These are phyloP conservation scores for Archips crataeganus DNA, from an alignment of 2,888 invertebrate species.

Conservation along the genomic window DNA sequence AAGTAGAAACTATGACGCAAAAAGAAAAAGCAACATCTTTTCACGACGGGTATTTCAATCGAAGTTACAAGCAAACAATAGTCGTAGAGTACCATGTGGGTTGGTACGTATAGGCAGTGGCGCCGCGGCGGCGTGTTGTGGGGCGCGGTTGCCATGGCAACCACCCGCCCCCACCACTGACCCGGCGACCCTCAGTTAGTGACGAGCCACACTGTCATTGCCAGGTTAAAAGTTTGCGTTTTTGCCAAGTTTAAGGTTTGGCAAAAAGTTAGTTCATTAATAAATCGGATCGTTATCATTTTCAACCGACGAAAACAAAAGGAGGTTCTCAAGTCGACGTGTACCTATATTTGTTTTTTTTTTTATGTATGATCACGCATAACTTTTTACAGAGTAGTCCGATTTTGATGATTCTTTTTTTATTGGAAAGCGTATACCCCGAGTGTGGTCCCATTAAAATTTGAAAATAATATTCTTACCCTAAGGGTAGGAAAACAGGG, in stretches of 20 bases:
- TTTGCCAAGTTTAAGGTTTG: conserved; percentile 28
- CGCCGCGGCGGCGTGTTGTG: conserved; percentile 83
- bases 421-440: no score
- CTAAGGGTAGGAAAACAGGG: no score
- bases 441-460: no score
- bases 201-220: conserved; percentile 76
- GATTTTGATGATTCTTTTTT: no score
- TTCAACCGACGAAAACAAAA: no score
- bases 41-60: conserved; percentile 29
- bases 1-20: background rate
- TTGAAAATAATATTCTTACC: no score
- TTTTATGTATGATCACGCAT: no score
- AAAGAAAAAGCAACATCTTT: conserved; percentile 3
- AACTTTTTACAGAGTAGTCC: no score
- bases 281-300: background rate
- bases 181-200: conserved; percentile 79
- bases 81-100: conserved; percentile 17
- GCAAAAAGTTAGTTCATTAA: background rate
- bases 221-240: conserved; percentile 28
- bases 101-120: conserved; percentile 59
- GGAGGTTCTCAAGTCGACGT: no score
- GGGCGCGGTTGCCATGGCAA: conserved; percentile 77
- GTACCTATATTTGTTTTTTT: no score
- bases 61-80: conserved; percentile 20
- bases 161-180: conserved; percentile 68